Conservation (phyloP, 2,797 vertebrate species). For the Tapera naevia region DNA sequence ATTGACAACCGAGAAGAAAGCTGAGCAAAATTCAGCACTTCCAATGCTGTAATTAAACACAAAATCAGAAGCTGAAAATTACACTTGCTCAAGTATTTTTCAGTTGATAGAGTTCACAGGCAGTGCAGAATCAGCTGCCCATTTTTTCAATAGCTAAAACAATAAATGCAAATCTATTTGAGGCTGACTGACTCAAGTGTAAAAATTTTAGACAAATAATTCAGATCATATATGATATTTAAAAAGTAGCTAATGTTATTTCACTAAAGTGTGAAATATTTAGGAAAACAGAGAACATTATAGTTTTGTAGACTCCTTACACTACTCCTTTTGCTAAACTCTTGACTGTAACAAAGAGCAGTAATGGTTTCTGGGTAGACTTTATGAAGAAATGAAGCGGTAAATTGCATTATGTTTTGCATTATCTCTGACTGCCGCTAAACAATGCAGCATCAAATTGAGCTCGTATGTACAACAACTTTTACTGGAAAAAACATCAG, state of each 20-base stretch:
- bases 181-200: neutral
- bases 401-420: slow-evolving; percentile 68
- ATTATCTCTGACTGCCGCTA: slow-evolving; percentile 61
- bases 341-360: neutral
- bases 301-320: neutral
- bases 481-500: slow-evolving; percentile 28
- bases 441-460: slow-evolving; percentile 49
- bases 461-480: slow-evolving; percentile 44
- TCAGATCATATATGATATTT: neutral
- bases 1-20: neutral
- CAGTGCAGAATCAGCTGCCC: neutral
- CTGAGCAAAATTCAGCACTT: neutral
- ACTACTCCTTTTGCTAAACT: slow-evolving; percentile 19
- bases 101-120: neutral
- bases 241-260: neutral
- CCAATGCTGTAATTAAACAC: neutral
- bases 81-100: neutral
- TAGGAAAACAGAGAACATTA: neutral
- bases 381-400: slow-evolving; percentile 58
- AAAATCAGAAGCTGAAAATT: neutral
- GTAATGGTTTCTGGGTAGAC: slow-evolving; percentile 48
- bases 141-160: neutral
- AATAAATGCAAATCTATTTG: neutral
- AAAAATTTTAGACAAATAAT: neutral
- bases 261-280: neutral